A percentile compares a stretch with the other conserved stretches of the same genome.
phyloP scores from a whole-genome alignment of 2,113 vertebrate genomes.

The Nothoprocta pentlandii region DNA sequence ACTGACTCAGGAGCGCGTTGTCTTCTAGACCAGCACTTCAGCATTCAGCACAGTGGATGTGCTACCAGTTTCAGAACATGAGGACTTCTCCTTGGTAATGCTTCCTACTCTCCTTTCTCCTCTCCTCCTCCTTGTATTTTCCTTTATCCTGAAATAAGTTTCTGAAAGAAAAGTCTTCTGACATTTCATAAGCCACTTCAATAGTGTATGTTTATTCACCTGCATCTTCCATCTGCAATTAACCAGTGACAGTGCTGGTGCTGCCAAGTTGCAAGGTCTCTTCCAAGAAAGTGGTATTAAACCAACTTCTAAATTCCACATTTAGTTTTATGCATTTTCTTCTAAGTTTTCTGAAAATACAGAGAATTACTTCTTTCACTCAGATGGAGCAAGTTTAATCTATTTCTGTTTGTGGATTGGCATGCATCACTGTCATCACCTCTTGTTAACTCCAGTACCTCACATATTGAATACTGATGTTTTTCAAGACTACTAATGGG shows the following conservation, averaged over 20 bases:
- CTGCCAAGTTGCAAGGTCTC: neutral
- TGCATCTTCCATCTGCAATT: neutral
- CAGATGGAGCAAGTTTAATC: neutral
- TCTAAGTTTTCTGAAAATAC: neutral
- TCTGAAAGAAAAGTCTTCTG: neutral
- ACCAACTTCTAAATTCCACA: neutral
- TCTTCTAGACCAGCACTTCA: neutral
- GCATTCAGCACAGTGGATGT: neutral
- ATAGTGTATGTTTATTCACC: neutral
- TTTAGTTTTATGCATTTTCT: neutral
- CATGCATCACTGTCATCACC: neutral
- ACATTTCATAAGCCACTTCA: neutral
- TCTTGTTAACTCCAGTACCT: neutral
- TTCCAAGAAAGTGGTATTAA: neutral
- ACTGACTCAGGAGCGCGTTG: fast-evolving
- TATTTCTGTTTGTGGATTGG: neutral
- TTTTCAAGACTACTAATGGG: neutral
- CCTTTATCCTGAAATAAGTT: neutral
- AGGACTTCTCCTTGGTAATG: neutral
- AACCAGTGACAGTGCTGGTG: neutral
- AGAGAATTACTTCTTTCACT: neutral
- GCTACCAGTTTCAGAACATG: neutral
- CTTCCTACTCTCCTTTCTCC: neutral
- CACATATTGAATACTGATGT: neutral
- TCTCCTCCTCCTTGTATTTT: neutral